Evolutionary conservation across 2,888 invertebrate genomes (phyloP).

Genomic region (Homarus gammarus): DNA sequence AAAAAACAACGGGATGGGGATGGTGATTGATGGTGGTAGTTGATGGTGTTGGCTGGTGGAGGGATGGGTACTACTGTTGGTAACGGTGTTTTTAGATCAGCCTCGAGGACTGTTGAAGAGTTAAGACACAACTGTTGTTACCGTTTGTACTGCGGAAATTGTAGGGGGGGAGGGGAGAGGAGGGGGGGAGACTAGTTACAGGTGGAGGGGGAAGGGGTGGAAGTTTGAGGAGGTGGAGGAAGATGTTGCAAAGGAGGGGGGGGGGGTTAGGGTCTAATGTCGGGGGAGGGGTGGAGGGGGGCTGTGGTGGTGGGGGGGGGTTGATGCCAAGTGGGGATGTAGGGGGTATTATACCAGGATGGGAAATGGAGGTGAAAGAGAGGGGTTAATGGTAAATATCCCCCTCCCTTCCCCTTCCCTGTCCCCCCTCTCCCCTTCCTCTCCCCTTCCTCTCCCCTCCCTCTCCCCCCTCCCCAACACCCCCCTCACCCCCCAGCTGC

Average conservation of each 20-base stretch:
- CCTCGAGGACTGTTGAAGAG: too few species aligned
- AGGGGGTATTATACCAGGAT: not conserved
- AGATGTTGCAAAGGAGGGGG: conserved; percentile 7
- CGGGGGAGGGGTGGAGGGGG: not conserved
- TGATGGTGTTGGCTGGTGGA: too few species aligned
- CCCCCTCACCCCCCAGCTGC: not conserved
- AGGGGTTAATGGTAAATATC: too few species aligned
- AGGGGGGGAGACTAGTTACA: not conserved
- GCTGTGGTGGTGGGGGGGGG: too few species aligned
- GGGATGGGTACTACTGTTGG: too few species aligned
- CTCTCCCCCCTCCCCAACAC: not conserved
- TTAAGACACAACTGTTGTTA: not conserved
- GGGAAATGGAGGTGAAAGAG: not conserved
- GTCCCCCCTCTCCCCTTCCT: not conserved
- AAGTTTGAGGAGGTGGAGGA: conserved; percentile 12
- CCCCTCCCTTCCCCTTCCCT: conserved; percentile 1
- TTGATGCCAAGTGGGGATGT: not conserved
- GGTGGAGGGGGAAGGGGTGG: not conserved
- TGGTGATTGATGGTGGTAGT: too few species aligned
- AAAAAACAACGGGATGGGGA: too few species aligned
- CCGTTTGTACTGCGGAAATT: too few species aligned
- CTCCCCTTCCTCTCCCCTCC: not conserved
- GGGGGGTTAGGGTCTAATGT: not conserved
- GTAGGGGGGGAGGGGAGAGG: conserved; percentile 4
- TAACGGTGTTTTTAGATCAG: too few species aligned